phyloP scores from a whole-genome alignment of 2,113 vertebrate genomes.

The Centropristis striata region DNA sequence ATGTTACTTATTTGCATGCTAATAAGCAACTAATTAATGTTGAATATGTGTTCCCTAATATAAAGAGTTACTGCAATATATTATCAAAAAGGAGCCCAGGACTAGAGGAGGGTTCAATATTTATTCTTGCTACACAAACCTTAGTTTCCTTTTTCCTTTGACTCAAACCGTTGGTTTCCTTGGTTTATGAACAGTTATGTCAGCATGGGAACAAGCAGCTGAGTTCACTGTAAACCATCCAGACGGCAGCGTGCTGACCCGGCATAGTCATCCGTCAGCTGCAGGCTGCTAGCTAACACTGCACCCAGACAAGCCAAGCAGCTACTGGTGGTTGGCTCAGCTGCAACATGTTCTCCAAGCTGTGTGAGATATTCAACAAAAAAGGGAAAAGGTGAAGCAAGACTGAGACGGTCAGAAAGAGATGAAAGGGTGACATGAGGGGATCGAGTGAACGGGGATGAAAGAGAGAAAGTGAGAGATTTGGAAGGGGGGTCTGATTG shows the following conservation, averaged over 20 bases:
- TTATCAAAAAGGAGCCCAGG: too few relatives aligned
- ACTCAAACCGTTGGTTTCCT: background rate
- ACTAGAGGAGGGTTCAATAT: too few relatives aligned
- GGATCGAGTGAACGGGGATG: conserved; percentile 20
- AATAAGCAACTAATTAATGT: too few relatives aligned
- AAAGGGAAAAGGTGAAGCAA: conserved; percentile 6
- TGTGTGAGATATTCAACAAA: conserved; percentile 18
- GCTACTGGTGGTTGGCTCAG: conserved; percentile 43
- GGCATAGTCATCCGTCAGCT: conserved; percentile 11
- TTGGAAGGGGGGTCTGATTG: conserved; percentile 52
- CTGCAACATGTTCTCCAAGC: background rate
- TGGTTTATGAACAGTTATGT: background rate
- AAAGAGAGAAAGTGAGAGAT: conserved; percentile 43
- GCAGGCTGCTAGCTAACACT: background rate
- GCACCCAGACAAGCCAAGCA: background rate
- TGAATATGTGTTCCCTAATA: too few relatives aligned
- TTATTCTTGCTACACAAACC: background rate
- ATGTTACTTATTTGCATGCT: too few relatives aligned
- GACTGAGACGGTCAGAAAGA: background rate
- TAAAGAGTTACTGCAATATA: too few relatives aligned
- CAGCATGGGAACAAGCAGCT: conserved; percentile 5
- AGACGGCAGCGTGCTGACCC: background rate
- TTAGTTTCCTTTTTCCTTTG: background rate
- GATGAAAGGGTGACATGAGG: conserved; percentile 30
- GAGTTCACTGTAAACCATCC: background rate